Base-by-base conservation (phyloP, 2,113 vertebrate species). In the Nycticorax nycticorax region DNA sequence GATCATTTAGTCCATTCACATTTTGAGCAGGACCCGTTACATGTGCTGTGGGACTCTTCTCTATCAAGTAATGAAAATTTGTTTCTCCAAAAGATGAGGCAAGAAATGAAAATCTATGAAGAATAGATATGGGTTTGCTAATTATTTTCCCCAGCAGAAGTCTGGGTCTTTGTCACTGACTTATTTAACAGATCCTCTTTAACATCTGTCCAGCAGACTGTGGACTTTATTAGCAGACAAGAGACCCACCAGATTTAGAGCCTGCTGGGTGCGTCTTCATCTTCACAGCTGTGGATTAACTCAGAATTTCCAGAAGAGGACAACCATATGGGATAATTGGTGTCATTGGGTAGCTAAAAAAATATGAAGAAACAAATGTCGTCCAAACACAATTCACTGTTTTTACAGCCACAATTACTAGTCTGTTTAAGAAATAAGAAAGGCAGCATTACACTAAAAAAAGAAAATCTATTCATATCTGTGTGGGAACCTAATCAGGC, bases 401-500 rank as follows among this genome's bases (percentile, higher is more conserved):
- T 98, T 97, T 96, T 97, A 98, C 96, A 98, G 97, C 96, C 97
- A 99, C 99, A 99, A 99, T 99, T 98, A 98, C 97, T 97, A 98
- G 98, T 98, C 98, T 99, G 98, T 99, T 98, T 99, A 98, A 92
- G 97, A 97, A 97, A 97, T 96, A 98, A 98, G 97, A 98, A 98
- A 98, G 97, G 97, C 96, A 97, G 97, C 97, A 97, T 98, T 98
- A 96, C 94, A 94, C 97, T 97, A 97, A 97, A 97, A 98, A 97
- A 98, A 97, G 97, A 97, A 98, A 98, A 97, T 98, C 98, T 98
- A 98, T 98, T 98, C 98, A 98, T 99, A 99, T 99, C 99, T 98
- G 98, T 99, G 98, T 98, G 98, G 98, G 99, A 99, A 99, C 98
- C 99, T 99, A 99, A 99, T 99, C 99, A 99, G 98, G 97, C 98